phyloP scores from a whole-genome alignment of 1,140 invertebrate species.

The Dufourea novaeangliae region DNA sequence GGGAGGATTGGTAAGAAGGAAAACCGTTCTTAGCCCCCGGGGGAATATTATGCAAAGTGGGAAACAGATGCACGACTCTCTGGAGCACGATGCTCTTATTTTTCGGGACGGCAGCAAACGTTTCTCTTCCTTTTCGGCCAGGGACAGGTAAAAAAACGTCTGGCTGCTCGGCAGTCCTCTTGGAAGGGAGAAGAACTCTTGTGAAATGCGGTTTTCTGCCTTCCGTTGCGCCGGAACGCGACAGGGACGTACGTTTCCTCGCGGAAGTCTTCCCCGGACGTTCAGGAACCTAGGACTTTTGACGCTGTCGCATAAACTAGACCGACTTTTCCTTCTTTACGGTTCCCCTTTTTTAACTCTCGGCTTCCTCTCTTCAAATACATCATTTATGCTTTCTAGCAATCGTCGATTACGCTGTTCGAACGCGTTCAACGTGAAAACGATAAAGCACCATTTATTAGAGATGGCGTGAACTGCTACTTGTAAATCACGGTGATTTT shows the following conservation, averaged over 20 bases:
- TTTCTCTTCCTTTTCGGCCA: constrained; percentile 40
- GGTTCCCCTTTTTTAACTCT: not conserved
- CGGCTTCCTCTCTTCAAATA: not conserved
- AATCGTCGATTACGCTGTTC: no score
- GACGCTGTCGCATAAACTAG: constrained; percentile 43
- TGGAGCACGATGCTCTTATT: constrained; percentile 59
- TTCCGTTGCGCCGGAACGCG: constrained; percentile 26
- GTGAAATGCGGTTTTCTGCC: constrained; percentile 20
- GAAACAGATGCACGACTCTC: constrained; percentile 68
- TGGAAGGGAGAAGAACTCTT: not conserved
- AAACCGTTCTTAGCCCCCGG: constrained; percentile 46
- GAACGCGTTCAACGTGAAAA: no score
- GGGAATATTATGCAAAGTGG: constrained; percentile 68
- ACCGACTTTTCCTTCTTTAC: not conserved
- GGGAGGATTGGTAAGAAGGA: constrained; percentile 12
- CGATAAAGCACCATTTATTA: no score
- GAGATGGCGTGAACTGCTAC: no score
- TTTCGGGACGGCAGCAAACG: constrained; percentile 44
- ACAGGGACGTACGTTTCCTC: constrained; percentile 24
- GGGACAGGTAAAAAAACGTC: constrained; percentile 19
- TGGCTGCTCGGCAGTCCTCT: not conserved
- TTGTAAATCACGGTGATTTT: no score
- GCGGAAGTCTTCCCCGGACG: constrained; percentile 11
- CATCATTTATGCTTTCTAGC: no score
- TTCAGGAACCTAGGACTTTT: constrained; percentile 35